Conservation (phyloP, 2,113 vertebrate species). For the Bufo bufo region DNA sequence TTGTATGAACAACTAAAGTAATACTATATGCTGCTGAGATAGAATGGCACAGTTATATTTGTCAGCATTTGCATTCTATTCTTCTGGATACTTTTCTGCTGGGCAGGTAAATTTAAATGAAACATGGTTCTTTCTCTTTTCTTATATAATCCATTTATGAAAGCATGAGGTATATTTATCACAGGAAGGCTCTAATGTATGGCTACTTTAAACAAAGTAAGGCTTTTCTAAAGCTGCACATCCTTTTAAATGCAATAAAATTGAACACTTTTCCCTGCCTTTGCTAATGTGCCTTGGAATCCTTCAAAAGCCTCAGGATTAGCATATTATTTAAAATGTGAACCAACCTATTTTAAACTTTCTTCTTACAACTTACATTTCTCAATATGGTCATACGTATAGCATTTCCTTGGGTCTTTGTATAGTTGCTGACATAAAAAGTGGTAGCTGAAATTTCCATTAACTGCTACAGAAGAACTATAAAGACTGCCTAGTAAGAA, state of each 20-base stretch:
- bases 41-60: background rate
- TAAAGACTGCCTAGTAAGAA: background rate
- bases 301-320: conserved; percentile 3
- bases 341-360: background rate
- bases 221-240: conserved; percentile 9
- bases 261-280: conserved; percentile 26
- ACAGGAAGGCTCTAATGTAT: conserved; percentile 21
- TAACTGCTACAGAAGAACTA: background rate
- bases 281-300: conserved; percentile 21
- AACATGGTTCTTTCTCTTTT: background rate
- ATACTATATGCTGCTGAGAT: background rate
- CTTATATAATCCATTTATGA: conserved; percentile 35
- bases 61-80: background rate
- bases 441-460: background rate
- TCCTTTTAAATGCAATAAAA: conserved; percentile 33
- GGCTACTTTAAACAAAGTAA: conserved; percentile 38
- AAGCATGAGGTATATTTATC: conserved; percentile 29
- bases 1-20: background rate
- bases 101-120: conserved; percentile 11
- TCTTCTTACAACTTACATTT: background rate
- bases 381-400: background rate
- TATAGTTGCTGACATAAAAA: background rate
- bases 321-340: conserved; percentile 22
- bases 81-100: background rate
- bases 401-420: background rate